These are phyloP conservation scores for Halesus radiatus DNA, from an alignment of 1,140 invertebrate species.

Conservation along the genomic window DNA sequence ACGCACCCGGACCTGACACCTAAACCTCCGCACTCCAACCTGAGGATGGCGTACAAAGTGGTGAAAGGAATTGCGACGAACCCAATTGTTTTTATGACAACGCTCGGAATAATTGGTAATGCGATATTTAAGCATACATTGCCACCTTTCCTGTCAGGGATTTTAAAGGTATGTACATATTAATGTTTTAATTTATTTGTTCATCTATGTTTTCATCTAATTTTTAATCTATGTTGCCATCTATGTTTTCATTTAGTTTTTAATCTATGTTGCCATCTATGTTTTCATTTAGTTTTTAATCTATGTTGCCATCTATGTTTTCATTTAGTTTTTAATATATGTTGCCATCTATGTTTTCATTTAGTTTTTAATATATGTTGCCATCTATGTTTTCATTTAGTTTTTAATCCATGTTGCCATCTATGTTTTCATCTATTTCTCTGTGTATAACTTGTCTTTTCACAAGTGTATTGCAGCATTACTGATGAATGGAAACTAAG, in stretches of 20 bases:
- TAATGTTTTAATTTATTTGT: neutral
- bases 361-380: too few species aligned
- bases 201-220: neutral
- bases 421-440: too few species aligned
- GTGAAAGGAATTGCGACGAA: conserved; percentile 85
- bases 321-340: too few species aligned
- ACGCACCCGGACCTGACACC: conserved; percentile 34
- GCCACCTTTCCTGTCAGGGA: conserved; percentile 80
- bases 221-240: neutral
- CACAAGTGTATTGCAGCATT: too few species aligned
- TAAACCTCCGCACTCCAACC: conserved; percentile 56
- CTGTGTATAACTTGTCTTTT: too few species aligned
- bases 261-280: neutral
- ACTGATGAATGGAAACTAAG: too few species aligned
- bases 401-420: too few species aligned
- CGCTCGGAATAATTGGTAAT: conserved; percentile 91
- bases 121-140: conserved; percentile 83
- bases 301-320: too few species aligned
- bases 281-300: too few species aligned
- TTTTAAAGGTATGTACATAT: conserved; percentile 77
- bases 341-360: too few species aligned
- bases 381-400: too few species aligned
- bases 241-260: neutral
- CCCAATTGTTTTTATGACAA: conserved; percentile 93
- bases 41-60: conserved; percentile 61